These are phyloP conservation scores for Meiosimyza decipiens DNA, from an alignment of 2,888 invertebrate species.

Conservation along the genomic window DNA sequence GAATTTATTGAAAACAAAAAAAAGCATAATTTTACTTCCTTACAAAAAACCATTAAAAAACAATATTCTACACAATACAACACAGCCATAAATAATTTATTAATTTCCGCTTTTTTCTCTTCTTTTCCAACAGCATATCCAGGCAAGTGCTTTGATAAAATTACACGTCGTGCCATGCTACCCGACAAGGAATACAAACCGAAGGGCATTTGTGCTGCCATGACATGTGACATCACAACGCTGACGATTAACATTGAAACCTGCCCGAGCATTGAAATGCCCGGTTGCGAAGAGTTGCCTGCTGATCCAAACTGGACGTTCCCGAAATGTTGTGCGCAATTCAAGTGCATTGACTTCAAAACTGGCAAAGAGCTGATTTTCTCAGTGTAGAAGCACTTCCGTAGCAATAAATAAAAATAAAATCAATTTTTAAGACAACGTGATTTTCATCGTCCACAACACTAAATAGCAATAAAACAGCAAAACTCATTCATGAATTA, in stretches of 20 bases:
- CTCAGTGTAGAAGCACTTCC: conserved; percentile 51
- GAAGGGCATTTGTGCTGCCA: conserved; percentile 65
- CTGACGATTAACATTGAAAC: conserved; percentile 64
- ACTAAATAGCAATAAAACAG: conserved; percentile 19
- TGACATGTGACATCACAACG: conserved; percentile 62
- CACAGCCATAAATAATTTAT: conserved; percentile 34
- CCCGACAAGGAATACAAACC: conserved; percentile 65
- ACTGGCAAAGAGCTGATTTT: conserved; percentile 63
- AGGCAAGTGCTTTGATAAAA: conserved; percentile 65
- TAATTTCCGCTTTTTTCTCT: conserved; percentile 42
- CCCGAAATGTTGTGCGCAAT: conserved; percentile 66
- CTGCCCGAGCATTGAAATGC: conserved; percentile 64
- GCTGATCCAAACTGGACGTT: conserved; percentile 61
- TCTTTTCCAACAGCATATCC: conserved; percentile 58
- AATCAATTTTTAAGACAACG: conserved; percentile 26
- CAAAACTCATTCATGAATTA: conserved; percentile 24
- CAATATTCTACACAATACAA: conserved; percentile 2
- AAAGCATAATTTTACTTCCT: conserved; percentile 35
- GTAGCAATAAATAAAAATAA: not conserved
- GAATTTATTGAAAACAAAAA: not conserved
- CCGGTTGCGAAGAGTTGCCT: conserved; percentile 64
- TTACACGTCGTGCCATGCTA: conserved; percentile 61
- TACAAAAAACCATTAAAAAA: conserved; percentile 8
- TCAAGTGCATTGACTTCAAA: conserved; percentile 63
- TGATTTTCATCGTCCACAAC: conserved; percentile 13